A percentile compares a stretch with the other conserved stretches of the same genome.
These are phyloP conservation scores for Neodiprion virginianus DNA, from an alignment of 1,140 invertebrate genomes.

Conservation along the genomic window DNA sequence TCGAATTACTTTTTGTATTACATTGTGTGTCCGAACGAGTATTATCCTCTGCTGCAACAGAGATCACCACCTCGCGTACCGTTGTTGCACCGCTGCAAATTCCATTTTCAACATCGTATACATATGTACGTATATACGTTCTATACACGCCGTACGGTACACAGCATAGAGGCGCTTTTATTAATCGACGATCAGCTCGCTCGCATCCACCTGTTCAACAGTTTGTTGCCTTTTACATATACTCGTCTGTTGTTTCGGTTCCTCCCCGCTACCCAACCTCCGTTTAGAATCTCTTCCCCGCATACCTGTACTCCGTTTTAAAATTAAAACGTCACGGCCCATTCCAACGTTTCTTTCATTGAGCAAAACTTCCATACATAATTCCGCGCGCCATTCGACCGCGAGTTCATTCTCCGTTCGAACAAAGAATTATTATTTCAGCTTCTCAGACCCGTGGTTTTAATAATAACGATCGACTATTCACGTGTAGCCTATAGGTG, in stretches of 20 bases:
- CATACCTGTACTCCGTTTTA: background rate
- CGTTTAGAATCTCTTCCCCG: too few species aligned
- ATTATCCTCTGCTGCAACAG: too few species aligned
- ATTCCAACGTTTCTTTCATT: constrained; percentile 12
- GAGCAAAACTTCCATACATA: constrained; percentile 7
- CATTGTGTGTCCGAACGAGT: too few species aligned
- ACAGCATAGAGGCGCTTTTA: too few species aligned
- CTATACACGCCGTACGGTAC: too few species aligned
- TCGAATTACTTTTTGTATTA: too few species aligned
- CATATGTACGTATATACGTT: too few species aligned
- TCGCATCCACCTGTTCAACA: background rate
- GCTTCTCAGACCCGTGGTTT: background rate
- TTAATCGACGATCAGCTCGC: background rate
- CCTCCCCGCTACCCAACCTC: too few species aligned
- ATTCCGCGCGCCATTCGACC: background rate
- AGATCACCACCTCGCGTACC: background rate
- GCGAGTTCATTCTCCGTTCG: constrained; percentile 22
- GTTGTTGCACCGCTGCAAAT: background rate
- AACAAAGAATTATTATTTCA: constrained; percentile 23
- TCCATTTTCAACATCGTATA: background rate
- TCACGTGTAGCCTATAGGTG: background rate
- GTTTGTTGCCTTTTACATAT: background rate
- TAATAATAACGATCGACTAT: background rate
- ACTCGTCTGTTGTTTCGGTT: too few species aligned
- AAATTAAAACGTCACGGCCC: background rate